These are phyloP conservation scores for Gila orcuttii DNA, from an alignment of 2,113 vertebrate species.

Conservation along the genomic window DNA sequence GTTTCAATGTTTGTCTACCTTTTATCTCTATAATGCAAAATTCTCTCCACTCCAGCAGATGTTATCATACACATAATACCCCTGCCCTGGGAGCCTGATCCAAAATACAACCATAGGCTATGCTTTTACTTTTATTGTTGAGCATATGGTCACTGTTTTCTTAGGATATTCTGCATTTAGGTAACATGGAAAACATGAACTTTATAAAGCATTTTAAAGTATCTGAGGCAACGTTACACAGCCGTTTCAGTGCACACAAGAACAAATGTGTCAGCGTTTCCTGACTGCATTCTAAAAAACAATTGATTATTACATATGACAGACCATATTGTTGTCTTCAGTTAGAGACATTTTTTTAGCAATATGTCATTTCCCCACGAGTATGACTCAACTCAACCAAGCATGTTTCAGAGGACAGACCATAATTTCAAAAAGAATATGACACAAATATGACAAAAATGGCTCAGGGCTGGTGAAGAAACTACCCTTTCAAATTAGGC, in stretches of 20 bases:
- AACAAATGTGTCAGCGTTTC: slow-evolving; percentile 9
- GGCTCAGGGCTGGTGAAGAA: slow-evolving; percentile 27
- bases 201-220: not conserved
- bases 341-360: slow-evolving; percentile 47
- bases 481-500: slow-evolving; percentile 46
- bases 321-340: slow-evolving; percentile 37
- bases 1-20: slow-evolving; percentile 20
- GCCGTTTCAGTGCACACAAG: not conserved
- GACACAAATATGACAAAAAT: slow-evolving; percentile 41
- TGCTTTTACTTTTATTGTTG: slow-evolving; percentile 8
- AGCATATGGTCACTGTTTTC: not conserved
- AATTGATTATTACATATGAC: slow-evolving; percentile 25
- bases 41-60: slow-evolving; percentile 36
- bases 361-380: slow-evolving; percentile 53
- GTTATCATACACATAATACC: slow-evolving; percentile 42
- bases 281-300: not conserved
- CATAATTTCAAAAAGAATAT: slow-evolving; percentile 46
- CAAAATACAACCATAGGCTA: slow-evolving; percentile 16
- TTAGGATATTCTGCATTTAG: not conserved
- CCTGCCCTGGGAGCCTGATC: slow-evolving; percentile 6
- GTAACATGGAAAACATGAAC: not conserved
- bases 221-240: not conserved
- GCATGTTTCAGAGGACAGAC: slow-evolving; percentile 28
- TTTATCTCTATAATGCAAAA: slow-evolving; percentile 60
- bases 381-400: slow-evolving; percentile 55